These are phyloP conservation scores for Channa striata DNA, from an alignment of 2,797 vertebrate species.

Conservation along the genomic window DNA sequence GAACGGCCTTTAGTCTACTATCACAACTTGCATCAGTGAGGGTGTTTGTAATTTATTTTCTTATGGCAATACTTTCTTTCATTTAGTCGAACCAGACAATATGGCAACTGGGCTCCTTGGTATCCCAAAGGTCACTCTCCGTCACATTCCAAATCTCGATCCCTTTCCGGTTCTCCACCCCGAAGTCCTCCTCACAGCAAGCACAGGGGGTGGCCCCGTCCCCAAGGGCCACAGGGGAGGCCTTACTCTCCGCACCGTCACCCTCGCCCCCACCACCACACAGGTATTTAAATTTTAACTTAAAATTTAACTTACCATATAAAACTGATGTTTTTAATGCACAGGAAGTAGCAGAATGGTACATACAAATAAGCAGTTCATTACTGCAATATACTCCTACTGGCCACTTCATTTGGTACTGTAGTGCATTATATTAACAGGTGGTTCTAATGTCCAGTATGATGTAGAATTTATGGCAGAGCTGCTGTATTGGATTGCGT, in stretches of 20 bases:
- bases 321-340: background rate
- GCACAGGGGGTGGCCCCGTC: constrained; percentile 21
- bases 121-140: constrained; percentile 54
- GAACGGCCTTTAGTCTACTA: background rate
- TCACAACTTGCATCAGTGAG: background rate
- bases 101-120: constrained; percentile 48
- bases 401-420: too few species aligned
- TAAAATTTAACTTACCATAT: too few species aligned
- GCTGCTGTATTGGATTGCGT: too few species aligned
- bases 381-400: background rate
- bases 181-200: constrained; percentile 49
- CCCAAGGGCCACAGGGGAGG: constrained; percentile 24
- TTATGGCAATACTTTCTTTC: constrained; percentile 4
- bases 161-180: constrained; percentile 55
- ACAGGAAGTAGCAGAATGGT: background rate
- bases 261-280: constrained; percentile 17
- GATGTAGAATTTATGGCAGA: too few species aligned
- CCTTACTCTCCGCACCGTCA: constrained; percentile 38
- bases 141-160: constrained; percentile 45
- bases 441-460: too few species aligned
- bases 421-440: too few species aligned
- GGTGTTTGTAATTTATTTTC: background rate
- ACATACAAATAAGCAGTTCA: background rate
- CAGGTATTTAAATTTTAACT: constrained; percentile 54
- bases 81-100: constrained; percentile 46